phyloP scores from a whole-genome alignment of 2,113 vertebrate genomes.

The Ahaetulla prasina region DNA sequence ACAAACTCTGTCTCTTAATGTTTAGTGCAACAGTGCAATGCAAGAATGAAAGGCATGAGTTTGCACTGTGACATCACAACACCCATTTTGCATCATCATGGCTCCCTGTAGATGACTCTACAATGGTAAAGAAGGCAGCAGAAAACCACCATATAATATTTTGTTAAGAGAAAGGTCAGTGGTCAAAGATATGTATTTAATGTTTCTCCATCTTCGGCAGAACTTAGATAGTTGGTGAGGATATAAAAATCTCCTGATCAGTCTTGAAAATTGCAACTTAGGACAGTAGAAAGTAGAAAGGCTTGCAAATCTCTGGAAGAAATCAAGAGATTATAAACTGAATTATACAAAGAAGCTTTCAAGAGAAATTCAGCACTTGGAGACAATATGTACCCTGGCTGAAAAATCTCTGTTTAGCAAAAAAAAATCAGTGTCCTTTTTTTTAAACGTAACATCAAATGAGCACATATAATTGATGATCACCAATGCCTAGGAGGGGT shows the following conservation, averaged over 20 bases:
- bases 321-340: background rate
- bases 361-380: background rate
- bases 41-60: background rate
- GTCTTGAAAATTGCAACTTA: background rate
- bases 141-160: background rate
- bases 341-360: background rate
- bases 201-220: background rate
- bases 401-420: background rate
- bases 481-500: background rate
- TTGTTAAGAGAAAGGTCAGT: background rate
- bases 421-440: background rate
- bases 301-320: background rate
- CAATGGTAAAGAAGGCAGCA: background rate
- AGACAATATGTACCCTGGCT: background rate
- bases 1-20: background rate
- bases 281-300: background rate
- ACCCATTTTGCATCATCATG: background rate
- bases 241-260: background rate
- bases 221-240: background rate
- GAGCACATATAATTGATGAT: background rate
- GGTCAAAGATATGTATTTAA: background rate
- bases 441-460: background rate
- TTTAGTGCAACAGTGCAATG: background rate
- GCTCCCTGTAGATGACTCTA: background rate
- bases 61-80: background rate